Evolutionary conservation across 2,113 vertebrate genomes (phyloP), one percentile per base, ranked within the genome.

Genomic region (Entosphenus tridentatus): DNA sequence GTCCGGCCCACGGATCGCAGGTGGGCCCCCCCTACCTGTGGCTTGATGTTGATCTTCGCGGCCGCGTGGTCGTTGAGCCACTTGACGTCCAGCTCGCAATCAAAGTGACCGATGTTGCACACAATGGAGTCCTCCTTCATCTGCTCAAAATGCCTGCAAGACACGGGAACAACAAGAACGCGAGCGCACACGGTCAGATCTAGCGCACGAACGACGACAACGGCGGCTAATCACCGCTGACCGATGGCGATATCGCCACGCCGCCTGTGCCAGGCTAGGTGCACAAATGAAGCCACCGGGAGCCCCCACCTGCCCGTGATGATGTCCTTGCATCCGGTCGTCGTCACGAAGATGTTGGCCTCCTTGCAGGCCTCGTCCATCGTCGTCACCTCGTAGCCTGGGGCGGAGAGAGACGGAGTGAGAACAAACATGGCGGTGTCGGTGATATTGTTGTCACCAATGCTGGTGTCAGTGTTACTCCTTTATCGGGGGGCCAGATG

Each of bases 101-200:
- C 93, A 70, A 98, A 98, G 73, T 98, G 93, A 55, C 92, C 93
- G 4, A 96, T 98, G 76, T 98, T 98, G 72, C 93, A 98, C 11
- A 96, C 86, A 1, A 96, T 88, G 74, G 90, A 71, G 57, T 96
- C 92, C 54, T 98, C 93, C 75, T 96, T 93, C 93, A 96, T 96
- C 71, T 84, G 74, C 73, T 95, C 88, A 71, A 96, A 98, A 79
- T 98, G 93, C 57, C 92, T 96, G 76, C 2, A 12, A 9, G 21
- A 17, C 16, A 10, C 56, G 65, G 3, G 68, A 18, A 18, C 14
- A 71, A 39, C 16, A 16, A 59, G n/a, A 3, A 57, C 3, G 10
- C 10, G 56, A 56, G 69, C 12, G 16, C 17, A 16, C 14, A 16
- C 39, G 39, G 39, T 39, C 39, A 39, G 39, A 39, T 39, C 5